A percentile compares a stretch with the other conserved stretches of the same genome.
Evolutionary conservation across 2,113 vertebrate genomes (phyloP).

Genomic region (Hippocampus abdominalis): DNA sequence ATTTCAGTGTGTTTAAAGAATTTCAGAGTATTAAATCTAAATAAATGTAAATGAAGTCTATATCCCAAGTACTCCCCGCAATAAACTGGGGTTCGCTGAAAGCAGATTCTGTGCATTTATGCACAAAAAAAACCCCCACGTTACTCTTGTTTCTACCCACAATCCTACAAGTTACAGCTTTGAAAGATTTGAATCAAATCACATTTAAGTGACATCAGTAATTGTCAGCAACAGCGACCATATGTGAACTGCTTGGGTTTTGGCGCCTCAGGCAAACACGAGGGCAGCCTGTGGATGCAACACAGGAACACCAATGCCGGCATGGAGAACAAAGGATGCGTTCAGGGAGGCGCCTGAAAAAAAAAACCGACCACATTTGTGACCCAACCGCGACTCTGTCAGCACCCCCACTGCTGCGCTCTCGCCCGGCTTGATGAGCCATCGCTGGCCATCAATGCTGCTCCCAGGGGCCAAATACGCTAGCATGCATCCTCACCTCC

Average conservation of each 20-base stretch:
- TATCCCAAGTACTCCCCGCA: neutral
- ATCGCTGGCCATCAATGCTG: slow-evolving; percentile 46
- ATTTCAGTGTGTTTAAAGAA: no score
- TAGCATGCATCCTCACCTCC: slow-evolving; percentile 64
- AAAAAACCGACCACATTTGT: slow-evolving; percentile 1
- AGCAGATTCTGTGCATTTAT: neutral
- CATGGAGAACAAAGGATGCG: slow-evolving; percentile 65
- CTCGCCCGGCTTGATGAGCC: slow-evolving; percentile 56
- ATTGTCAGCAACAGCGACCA: neutral
- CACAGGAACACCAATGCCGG: slow-evolving; percentile 34
- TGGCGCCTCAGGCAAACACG: slow-evolving; percentile 36
- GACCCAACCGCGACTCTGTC: slow-evolving; percentile 54
- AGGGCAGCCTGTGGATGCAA: slow-evolving; percentile 46
- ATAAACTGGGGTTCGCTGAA: neutral
- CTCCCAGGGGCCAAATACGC: slow-evolving; percentile 49
- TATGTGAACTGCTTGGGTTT: slow-evolving; percentile 53
- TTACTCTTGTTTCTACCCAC: neutral
- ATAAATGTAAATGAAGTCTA: no score
- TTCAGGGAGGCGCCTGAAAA: slow-evolving; percentile 12
- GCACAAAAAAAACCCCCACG: no score
- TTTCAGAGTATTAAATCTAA: no score
- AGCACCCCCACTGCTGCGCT: slow-evolving; percentile 3
- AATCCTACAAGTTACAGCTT: neutral
- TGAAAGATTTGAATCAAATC: neutral
- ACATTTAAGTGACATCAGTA: neutral